phyloP scores from a whole-genome alignment of 1,140 invertebrate species.

The Apis cerana region DNA sequence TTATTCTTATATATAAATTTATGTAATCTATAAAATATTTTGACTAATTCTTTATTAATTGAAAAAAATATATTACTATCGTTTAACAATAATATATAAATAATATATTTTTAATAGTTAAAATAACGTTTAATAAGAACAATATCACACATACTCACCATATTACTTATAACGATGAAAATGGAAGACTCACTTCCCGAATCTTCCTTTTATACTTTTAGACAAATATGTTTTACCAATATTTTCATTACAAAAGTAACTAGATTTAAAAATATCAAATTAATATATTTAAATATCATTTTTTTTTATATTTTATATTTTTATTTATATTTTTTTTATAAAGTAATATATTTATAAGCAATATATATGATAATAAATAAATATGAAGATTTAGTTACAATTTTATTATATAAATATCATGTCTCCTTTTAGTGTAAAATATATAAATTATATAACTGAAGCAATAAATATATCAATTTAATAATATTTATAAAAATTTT shows the following conservation, averaged over 20 bases:
- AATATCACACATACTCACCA: constrained; percentile 59
- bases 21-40: not conserved
- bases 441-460: too few relatives aligned
- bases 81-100: not conserved
- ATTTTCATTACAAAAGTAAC: not conserved
- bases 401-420: not conserved
- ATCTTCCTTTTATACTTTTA: constrained; percentile 8
- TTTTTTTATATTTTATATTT: not conserved
- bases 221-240: not conserved
- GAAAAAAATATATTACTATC: not conserved
- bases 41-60: not conserved
- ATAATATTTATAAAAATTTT: too few relatives aligned
- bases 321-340: not conserved
- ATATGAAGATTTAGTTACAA: not conserved
- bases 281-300: not conserved
- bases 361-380: not conserved
- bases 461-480: too few relatives aligned
- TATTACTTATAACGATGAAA: constrained; percentile 55
- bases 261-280: not conserved
- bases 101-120: not conserved
- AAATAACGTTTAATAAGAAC: not conserved
- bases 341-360: not conserved
- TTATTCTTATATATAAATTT: not conserved
- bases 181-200: constrained; percentile 59
- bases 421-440: too few relatives aligned